phyloP scores from a whole-genome alignment of 2,797 vertebrate species.

The Leuciscus waleckii region DNA sequence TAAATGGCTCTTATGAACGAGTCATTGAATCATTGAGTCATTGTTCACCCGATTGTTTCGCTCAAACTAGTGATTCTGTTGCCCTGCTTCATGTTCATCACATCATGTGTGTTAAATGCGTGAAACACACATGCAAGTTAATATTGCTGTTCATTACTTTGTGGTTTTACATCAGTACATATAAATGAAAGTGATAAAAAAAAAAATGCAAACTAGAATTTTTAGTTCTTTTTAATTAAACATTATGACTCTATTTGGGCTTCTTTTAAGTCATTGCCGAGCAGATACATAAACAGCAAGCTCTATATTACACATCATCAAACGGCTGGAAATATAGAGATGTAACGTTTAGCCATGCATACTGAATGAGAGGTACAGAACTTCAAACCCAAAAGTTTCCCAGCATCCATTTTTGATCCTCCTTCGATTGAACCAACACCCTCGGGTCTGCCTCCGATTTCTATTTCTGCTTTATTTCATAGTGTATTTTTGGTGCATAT shows the following conservation, averaged over 20 bases:
- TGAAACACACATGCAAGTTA: too few relatives aligned
- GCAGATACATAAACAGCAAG: background rate
- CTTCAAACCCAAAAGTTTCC: conserved; percentile 27
- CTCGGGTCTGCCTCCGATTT: conserved; percentile 19
- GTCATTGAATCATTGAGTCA: too few relatives aligned
- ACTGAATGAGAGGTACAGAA: conserved; percentile 6
- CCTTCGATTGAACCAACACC: conserved; percentile 1
- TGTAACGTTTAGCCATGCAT: background rate
- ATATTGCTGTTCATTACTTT: too few relatives aligned
- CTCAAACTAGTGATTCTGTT: too few relatives aligned
- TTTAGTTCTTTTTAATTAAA: background rate
- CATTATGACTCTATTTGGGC: background rate
- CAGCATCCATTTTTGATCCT: conserved; percentile 25
- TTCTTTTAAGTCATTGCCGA: background rate
- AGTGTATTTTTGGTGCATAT: conserved; percentile 3
- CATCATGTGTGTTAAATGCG: too few relatives aligned
- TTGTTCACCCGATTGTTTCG: too few relatives aligned
- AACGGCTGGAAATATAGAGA: background rate
- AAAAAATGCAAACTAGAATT: background rate
- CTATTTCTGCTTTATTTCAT: conserved; percentile 31
- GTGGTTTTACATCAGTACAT: background rate
- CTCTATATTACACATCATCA: background rate
- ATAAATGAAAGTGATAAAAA: background rate
- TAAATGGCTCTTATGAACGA: too few relatives aligned
- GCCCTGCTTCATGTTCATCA: too few relatives aligned